Evolutionary conservation across 2,888 invertebrate genomes (phyloP), one percentile per base, ranked within the genome.

Genomic region (Pachliopta kotzebuea): DNA sequence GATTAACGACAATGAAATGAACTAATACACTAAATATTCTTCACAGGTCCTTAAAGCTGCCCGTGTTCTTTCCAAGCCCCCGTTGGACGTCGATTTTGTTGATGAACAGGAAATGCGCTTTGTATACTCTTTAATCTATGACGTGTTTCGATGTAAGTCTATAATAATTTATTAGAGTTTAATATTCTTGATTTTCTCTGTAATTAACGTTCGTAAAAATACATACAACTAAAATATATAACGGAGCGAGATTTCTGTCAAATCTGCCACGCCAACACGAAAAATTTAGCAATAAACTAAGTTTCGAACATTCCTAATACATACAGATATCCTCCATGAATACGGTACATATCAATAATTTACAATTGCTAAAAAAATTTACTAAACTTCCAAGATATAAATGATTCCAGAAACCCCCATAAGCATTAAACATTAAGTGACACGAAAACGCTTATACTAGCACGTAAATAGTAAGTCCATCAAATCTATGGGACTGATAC

Each of bases 71-170:
- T 81, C 80, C 70, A 87, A 87, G 29, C 94, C 94, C 1, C 92
- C 93, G 0, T 68, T 84, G 63, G 72, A 78, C 0, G 93, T 93
- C 0, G 73, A 82, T 20, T 94, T 94, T 71, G 78, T 78, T 1
- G 94, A 95, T 74, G 95, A 95, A 72, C 95, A 95, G 63, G 95
- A 95, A 76, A 95, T 95, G 95, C 86, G 95, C 65, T 89, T 94
- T 69, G 95, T 95, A 26, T 95, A 95, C 73, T 94, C 95, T 0
- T 89, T 96, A 45, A 94, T 95, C 70, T 96, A 95, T 79, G 95
- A 96, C 74, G 95, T 95, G 0, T 94, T 95, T 71, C 88, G 95
- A 81, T 95, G 96, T 95, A 84, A 94, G 95, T 89, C 50, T 45
- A 45, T n/a, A 37, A 2, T 37, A 37, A 37, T 37, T 37, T 37